Percentiles rank a stretch among this genome's conserved stretches.
Evolutionary conservation across 2,113 vertebrate genomes (phyloP).

Genomic region (Ibidorhyncha struthersii): DNA sequence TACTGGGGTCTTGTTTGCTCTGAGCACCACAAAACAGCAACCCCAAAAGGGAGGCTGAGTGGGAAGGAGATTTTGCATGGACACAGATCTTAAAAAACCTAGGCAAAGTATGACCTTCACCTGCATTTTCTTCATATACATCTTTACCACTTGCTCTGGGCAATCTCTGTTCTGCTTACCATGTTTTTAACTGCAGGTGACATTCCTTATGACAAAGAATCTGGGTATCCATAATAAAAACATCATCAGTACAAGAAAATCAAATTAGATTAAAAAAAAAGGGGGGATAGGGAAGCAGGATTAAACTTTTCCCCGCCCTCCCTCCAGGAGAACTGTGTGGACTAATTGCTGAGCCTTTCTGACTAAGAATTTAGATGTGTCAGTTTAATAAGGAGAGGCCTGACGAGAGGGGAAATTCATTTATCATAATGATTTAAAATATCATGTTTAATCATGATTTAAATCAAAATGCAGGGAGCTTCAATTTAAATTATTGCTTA

Average conservation of each 20-base stretch:
- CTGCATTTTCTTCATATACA: not conserved
- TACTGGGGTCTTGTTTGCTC: rapidly evolving
- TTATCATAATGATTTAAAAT: constrained; percentile 4
- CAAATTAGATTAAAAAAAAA: not conserved
- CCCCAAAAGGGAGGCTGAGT: not conserved
- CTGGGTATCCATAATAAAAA: not conserved
- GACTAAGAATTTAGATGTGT: not conserved
- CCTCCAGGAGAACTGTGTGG: not conserved
- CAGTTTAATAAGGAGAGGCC: not conserved
- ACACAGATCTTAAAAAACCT: not conserved
- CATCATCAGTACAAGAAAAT: not conserved
- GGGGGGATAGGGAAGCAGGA: not conserved
- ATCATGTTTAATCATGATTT: not conserved
- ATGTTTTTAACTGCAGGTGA: not conserved
- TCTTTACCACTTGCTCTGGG: rapidly evolving
- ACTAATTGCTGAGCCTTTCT: not conserved
- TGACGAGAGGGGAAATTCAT: not conserved
- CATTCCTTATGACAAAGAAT: not conserved
- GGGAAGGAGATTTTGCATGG: not conserved
- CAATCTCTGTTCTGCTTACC: not conserved
- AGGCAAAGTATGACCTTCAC: not conserved
- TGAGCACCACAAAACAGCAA: not conserved
- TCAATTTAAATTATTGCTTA: constrained; percentile 6
- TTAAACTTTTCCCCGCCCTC: not conserved
- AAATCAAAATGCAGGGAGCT: not conserved